A percentile compares a stretch with the other conserved stretches of the same genome.
phyloP scores from a whole-genome alignment of 2,888 invertebrate genomes.

The Macroteleia sp. region DNA sequence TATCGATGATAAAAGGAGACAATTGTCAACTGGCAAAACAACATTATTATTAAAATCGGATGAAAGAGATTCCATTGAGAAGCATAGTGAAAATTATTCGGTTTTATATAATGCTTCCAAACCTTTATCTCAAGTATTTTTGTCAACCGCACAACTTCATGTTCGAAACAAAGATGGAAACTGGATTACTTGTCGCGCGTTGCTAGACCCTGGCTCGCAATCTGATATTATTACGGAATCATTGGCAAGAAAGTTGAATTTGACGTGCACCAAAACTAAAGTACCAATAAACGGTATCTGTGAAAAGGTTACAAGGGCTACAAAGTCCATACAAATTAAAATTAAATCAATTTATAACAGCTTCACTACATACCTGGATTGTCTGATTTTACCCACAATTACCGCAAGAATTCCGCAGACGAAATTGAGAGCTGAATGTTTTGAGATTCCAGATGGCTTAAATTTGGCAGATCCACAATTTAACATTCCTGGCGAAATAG shows the following conservation, averaged over 20 bases:
- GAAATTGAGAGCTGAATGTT: constrained; percentile 12
- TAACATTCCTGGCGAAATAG: constrained; percentile 36
- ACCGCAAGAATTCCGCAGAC: constrained; percentile 43
- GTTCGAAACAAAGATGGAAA: constrained; percentile 44
- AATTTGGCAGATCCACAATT: constrained; percentile 51
- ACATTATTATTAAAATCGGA: background rate
- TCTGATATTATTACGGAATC: constrained; percentile 52
- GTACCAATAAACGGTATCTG: constrained; percentile 41
- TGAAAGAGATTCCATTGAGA: background rate
- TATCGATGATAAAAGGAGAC: background rate
- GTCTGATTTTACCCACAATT: constrained; percentile 50
- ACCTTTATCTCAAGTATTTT: constrained; percentile 27
- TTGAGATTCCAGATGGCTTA: constrained; percentile 13
- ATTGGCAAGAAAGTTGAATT: constrained; percentile 37
- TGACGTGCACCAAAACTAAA: constrained; percentile 23
- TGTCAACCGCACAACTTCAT: constrained; percentile 61
- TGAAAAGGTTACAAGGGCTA: constrained; percentile 19
- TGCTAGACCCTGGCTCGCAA: constrained; percentile 61
- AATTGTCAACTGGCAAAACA: background rate
- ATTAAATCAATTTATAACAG: constrained; percentile 44
- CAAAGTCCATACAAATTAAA: constrained; percentile 10
- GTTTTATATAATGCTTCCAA: background rate
- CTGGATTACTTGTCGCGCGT: constrained; percentile 36
- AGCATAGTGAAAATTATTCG: background rate
- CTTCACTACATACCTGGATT: constrained; percentile 41